phyloP scores from a whole-genome alignment of 2,113 vertebrate genomes.

The Brachypodius melanocephalos region DNA sequence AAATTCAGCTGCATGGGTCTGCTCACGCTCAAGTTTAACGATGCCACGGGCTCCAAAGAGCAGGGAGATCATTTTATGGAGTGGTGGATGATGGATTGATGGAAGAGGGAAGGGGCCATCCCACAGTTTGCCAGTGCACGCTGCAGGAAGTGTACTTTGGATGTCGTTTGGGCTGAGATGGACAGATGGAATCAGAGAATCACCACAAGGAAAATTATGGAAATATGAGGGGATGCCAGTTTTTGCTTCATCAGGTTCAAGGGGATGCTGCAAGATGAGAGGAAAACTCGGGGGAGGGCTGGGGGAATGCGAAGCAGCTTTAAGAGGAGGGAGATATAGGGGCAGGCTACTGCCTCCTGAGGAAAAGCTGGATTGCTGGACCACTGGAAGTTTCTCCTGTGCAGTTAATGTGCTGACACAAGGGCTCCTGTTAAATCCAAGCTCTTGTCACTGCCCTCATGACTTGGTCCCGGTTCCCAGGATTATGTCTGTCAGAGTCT shows the following conservation, averaged over 20 bases:
- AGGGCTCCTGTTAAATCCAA: rapidly evolving
- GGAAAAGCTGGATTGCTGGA: not conserved
- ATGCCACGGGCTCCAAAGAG: rapidly evolving
- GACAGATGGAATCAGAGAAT: not conserved
- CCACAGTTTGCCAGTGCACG: not conserved
- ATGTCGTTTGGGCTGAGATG: not conserved
- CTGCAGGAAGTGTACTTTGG: not conserved
- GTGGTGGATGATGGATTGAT: not conserved
- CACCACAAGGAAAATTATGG: rapidly evolving
- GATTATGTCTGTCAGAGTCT: not conserved
- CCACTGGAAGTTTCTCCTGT: not conserved
- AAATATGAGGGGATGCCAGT: not conserved
- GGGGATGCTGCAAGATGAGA: not conserved
- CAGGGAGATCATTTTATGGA: not conserved
- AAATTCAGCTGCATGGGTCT: not conserved
- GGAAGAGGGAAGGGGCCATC: not conserved
- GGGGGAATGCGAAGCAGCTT: not conserved
- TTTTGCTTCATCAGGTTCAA: not conserved
- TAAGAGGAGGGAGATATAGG: not conserved
- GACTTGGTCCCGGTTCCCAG: not conserved
- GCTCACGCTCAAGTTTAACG: not conserved
- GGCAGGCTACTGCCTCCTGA: not conserved
- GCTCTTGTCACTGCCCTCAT: not conserved
- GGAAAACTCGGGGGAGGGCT: not conserved
- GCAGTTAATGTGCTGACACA: not conserved